phyloP scores from a whole-genome alignment of 2,113 vertebrate species.

The Elephantulus edwardii region DNA sequence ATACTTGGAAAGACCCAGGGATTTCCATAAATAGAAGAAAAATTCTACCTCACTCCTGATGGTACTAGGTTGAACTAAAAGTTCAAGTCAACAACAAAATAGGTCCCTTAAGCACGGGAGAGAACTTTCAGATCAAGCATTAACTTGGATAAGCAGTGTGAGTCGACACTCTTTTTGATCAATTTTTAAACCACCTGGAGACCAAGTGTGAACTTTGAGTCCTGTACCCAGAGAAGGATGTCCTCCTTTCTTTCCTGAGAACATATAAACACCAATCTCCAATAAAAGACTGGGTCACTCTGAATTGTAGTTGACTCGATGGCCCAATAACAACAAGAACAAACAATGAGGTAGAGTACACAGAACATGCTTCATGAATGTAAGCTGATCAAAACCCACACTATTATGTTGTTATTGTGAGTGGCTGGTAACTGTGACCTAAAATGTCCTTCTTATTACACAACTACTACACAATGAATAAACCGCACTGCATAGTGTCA shows the following conservation, averaged over 20 bases:
- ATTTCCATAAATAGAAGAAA: background rate
- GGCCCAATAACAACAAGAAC: no score
- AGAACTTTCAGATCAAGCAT: slow-evolving; percentile 15
- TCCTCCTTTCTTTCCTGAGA: background rate
- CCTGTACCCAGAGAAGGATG: background rate
- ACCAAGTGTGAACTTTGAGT: background rate
- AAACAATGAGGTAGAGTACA: background rate
- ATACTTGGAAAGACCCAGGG: slow-evolving; percentile 2
- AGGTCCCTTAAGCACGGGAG: background rate
- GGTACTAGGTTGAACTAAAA: slow-evolving; percentile 7
- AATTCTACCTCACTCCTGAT: background rate
- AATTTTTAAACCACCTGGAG: background rate
- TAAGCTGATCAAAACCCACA: background rate
- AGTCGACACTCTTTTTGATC: background rate
- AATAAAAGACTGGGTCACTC: no score
- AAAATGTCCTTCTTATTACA: background rate
- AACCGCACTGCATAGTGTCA: background rate
- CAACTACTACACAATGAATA: background rate
- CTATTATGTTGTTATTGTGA: background rate
- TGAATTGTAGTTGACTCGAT: no score
- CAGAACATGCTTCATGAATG: background rate
- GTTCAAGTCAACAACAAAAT: background rate
- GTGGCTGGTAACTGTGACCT: background rate
- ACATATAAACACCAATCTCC: background rate
- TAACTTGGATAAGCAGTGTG: background rate